A percentile compares a stretch with the other conserved stretches of the same genome.
These are phyloP conservation scores for Drosophila cognata DNA, from an alignment of 2,888 invertebrate genomes.

Conservation along the genomic window DNA sequence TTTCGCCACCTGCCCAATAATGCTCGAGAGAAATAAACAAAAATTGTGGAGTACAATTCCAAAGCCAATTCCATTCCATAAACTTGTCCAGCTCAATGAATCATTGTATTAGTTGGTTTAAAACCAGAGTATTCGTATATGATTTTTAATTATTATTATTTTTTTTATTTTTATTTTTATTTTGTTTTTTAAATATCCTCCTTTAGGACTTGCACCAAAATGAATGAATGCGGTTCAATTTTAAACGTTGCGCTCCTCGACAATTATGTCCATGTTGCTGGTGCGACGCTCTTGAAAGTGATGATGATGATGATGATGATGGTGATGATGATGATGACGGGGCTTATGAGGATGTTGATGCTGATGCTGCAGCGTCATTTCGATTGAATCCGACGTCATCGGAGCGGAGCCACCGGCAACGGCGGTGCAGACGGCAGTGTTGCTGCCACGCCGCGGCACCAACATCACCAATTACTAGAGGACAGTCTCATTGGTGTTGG, in stretches of 20 bases:
- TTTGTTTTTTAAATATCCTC: not conserved
- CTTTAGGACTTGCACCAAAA: not conserved
- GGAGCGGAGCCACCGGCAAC: constrained; percentile 20
- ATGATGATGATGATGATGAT: constrained; percentile 40
- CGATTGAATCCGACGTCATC: constrained; percentile 3
- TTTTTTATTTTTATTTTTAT: not conserved
- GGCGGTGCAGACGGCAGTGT: constrained; percentile 58
- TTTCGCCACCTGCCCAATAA: not conserved
- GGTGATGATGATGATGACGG: constrained; percentile 20
- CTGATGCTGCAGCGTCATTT: constrained; percentile 41
- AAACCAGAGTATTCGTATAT: constrained; percentile 29
- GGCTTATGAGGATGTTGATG: constrained; percentile 18
- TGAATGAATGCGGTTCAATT: not conserved
- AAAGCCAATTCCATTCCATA: not conserved
- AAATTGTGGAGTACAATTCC: not conserved
- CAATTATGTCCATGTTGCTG: constrained; percentile 77
- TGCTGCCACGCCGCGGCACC: constrained; percentile 78
- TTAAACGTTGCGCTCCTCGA: constrained; percentile 70
- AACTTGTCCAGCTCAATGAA: constrained; percentile 8
- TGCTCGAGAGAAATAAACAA: not conserved
- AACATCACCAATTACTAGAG: constrained; percentile 83
- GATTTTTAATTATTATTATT: not conserved
- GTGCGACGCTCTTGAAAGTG: constrained; percentile 65
- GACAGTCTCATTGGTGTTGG: constrained; percentile 94
- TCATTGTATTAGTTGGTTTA: constrained; percentile 22